Conservation (phyloP, 2,888 invertebrate genomes). For the Meganola albula region DNA sequence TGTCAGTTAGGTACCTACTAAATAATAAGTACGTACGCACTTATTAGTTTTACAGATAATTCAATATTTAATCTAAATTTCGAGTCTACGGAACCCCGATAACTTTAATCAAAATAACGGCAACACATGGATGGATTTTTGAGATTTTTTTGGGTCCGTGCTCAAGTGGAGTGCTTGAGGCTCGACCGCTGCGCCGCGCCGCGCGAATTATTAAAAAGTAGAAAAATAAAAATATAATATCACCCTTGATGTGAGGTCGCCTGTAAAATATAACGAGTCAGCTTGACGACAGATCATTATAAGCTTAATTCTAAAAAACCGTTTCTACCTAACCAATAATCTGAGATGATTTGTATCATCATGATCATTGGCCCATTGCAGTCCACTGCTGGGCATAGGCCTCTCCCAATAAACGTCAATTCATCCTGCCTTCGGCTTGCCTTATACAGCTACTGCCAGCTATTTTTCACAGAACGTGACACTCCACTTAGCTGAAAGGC, state of each 20-base stretch:
- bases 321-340: no score
- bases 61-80: no score
- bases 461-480: no score
- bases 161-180: constrained; percentile 58
- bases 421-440: no score
- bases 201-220: constrained; percentile 73
- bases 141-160: constrained; percentile 70
- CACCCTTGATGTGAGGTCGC: constrained; percentile 50
- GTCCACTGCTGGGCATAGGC: no score
- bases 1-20: no score
- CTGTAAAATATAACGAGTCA: constrained; percentile 47
- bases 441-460: no score
- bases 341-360: constrained; percentile 3
- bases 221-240: constrained; percentile 59
- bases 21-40: no score
- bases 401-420: no score
- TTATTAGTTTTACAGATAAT: no score
- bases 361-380: no score
- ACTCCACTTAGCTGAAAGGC: no score
- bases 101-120: constrained; percentile 41
- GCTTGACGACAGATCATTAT: constrained; percentile 41
- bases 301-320: constrained; percentile 4
- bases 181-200: constrained; percentile 58
- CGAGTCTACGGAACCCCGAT: constrained; percentile 49
- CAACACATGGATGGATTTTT: constrained; percentile 66